phyloP scores from a whole-genome alignment of 2,888 invertebrate species.

The Ormyrus labotus region DNA sequence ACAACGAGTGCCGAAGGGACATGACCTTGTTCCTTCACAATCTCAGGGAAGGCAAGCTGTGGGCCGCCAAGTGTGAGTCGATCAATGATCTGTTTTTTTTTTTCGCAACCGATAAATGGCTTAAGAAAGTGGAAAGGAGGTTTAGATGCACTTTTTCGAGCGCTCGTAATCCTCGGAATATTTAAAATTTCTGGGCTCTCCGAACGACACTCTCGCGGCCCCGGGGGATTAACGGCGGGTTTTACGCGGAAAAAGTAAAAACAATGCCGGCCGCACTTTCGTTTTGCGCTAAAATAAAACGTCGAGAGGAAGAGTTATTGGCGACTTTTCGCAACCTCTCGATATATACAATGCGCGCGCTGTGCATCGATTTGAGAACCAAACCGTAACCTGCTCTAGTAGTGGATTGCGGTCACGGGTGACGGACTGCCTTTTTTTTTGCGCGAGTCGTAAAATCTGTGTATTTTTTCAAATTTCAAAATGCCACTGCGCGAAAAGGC shows the following conservation, averaged over 20 bases:
- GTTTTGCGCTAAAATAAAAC: constrained; percentile 28
- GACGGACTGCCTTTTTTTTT: not conserved
- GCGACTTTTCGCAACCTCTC: constrained; percentile 39
- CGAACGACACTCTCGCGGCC: no score
- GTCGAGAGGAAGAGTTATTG: not conserved
- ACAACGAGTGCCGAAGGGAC: constrained; percentile 78
- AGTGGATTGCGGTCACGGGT: constrained; percentile 33
- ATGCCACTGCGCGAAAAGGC: no score
- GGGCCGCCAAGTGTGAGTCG: constrained; percentile 89
- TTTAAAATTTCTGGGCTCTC: no score
- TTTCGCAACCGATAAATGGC: no score
- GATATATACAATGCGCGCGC: not conserved
- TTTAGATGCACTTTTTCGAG: no score
- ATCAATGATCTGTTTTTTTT: no score
- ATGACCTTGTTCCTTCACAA: constrained; percentile 79
- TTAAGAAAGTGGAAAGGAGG: no score
- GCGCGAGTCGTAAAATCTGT: no score
- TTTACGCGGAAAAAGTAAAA: no score
- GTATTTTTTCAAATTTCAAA: no score
- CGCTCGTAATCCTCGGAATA: no score
- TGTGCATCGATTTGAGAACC: constrained; percentile 9
- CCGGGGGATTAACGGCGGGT: no score
- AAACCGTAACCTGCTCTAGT: not conserved
- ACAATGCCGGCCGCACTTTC: constrained; percentile 13
- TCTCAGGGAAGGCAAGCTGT: constrained; percentile 79